Evolutionary conservation across 2,888 invertebrate species (phyloP).

Genomic region (Chymomyza caudatula): DNA sequence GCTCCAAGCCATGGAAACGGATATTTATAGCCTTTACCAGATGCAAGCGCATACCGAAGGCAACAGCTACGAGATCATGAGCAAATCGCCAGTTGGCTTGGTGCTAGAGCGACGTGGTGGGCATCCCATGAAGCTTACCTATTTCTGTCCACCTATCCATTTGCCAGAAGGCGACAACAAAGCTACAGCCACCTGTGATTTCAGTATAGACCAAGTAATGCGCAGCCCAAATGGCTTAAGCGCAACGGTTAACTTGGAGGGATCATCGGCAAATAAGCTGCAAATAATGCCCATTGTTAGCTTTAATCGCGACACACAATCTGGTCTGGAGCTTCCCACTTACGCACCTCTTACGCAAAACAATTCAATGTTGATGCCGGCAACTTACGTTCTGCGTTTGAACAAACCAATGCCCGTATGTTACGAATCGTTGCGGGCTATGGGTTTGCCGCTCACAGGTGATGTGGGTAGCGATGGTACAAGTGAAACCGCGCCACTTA

Average conservation of each 20-base stretch:
- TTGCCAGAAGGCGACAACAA: conserved; percentile 39
- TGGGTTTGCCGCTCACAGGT: conserved; percentile 80
- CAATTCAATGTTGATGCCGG: conserved; percentile 94
- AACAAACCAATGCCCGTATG: conserved; percentile 93
- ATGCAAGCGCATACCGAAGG: conserved; percentile 85
- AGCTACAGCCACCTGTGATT: conserved; percentile 79
- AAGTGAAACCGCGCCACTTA: conserved; percentile 15
- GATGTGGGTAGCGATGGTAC: conserved; percentile 74
- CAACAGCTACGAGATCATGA: conserved; percentile 83
- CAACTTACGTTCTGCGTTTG: conserved; percentile 89
- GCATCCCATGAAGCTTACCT: conserved; percentile 95
- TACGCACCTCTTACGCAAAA: conserved; percentile 88
- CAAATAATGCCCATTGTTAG: conserved; percentile 75
- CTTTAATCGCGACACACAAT: conserved; percentile 67
- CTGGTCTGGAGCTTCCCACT: conserved; percentile 81
- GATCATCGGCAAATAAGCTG: conserved; percentile 87
- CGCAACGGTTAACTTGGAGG: conserved; percentile 93
- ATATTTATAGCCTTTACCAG: conserved; percentile 89
- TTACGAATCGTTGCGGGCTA: conserved; percentile 83
- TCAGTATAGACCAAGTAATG: conserved; percentile 79
- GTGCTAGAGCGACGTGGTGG: conserved; percentile 90
- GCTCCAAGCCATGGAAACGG: conserved; percentile 93
- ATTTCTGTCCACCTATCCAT: conserved; percentile 81
- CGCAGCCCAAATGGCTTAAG: conserved; percentile 84
- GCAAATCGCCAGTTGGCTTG: conserved; percentile 93